These are phyloP conservation scores for Bombycilla garrulus DNA, from an alignment of 2,113 vertebrate genomes.

Conservation along the genomic window DNA sequence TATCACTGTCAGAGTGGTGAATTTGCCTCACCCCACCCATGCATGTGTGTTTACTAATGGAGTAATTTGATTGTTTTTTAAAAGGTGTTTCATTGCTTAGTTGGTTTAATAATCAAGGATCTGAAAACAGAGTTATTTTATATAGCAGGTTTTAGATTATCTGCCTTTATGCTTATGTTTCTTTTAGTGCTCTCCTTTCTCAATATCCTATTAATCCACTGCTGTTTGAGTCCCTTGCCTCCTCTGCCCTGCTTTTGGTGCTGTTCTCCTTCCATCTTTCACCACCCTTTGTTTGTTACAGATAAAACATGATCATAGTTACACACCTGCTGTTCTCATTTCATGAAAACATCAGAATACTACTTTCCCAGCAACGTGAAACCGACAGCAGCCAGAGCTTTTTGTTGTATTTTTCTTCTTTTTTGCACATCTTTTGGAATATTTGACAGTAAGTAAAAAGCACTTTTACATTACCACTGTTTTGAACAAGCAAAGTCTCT, in stretches of 20 bases:
- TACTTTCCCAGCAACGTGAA: conserved; percentile 32
- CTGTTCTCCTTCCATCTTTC: not conserved
- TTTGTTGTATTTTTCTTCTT: not conserved
- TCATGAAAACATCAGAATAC: not conserved
- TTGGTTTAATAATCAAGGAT: not conserved
- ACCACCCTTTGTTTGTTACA: not conserved
- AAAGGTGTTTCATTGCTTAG: fast-evolving
- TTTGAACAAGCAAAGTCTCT: not conserved
- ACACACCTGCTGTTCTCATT: not conserved
- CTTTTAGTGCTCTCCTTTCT: not conserved
- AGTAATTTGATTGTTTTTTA: not conserved
- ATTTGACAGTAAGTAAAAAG: not conserved
- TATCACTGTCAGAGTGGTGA: not conserved
- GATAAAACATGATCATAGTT: not conserved
- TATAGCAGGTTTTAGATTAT: not conserved
- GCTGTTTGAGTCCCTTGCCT: not conserved
- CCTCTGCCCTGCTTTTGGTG: not conserved
- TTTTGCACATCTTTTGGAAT: not conserved
- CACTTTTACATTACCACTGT: not conserved
- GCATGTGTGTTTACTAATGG: not conserved
- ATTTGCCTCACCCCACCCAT: not conserved
- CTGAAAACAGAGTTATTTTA: not conserved
- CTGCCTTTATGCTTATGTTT: not conserved
- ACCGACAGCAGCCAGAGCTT: not conserved
- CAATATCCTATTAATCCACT: not conserved